Evolutionary conservation across 35 echinoderm and acorn worm genomes (phyloP), one percentile per base, ranked within the genome.

Genomic region (Apostichopus californicus): DNA sequence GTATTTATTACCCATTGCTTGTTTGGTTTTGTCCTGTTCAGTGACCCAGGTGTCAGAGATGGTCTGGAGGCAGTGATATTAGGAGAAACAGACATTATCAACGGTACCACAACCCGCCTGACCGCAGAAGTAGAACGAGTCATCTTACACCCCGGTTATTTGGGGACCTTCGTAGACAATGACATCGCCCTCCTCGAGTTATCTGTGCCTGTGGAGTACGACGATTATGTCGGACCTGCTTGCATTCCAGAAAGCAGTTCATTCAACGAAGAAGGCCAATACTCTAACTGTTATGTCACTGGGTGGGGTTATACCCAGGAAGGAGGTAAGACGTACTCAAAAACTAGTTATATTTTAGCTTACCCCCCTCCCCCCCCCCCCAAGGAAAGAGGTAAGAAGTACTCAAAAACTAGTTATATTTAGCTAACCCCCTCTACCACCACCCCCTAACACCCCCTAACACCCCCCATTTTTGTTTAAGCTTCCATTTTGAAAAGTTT

Each of bases 221-320:
- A 93, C 55, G 18, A 78, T 6, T 92, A 84, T 24, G 86, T 93
- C 13, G 54, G 85, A 13, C 92, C 96, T 11, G 96, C 86, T 11
- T 98, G 96, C 68, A 65, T 98, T 66, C 92, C 94, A 3, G 58
- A 23, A 61, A 22, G 68, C 0, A 81, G 23, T 4, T 88, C 92
- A 65, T 85, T 95, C 13, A 11, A 15, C 1, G 54, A 65, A 55
- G 57, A 78, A 1, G 81, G 92, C 18, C 53, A 28, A 1, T 92
- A 92, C 79, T 15, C 78, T 6, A 92, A 92, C 8, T 98, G 96
- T 72, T 98, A 94, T 88, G 92, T 93, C 9, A 95, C 96, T 14
- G 96, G 96, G 78, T 98, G 96, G 96, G 96, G 96, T 11, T 92
- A 93, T 80, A 95, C 92, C 88, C 92, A 90, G 92, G 90, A 25